Conservation (phyloP, 2,113 vertebrate genomes). For the Hippocampus guttulatus region DNA sequence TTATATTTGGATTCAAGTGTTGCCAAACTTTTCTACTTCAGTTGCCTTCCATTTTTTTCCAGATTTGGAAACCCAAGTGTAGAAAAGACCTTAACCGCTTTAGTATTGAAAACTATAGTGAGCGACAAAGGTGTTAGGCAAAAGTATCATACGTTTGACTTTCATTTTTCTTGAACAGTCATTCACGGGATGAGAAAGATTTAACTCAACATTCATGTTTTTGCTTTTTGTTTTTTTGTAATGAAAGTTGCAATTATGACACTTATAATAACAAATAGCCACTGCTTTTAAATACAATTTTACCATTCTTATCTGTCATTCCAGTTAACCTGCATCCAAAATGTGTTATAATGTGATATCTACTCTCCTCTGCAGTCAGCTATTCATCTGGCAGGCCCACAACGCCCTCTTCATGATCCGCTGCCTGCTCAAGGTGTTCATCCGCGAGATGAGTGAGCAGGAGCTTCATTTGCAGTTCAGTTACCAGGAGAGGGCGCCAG, state of each 20-base stretch:
- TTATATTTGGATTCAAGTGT: neutral
- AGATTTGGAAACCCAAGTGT: no score
- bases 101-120: no score
- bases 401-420: slow-evolving; percentile 95
- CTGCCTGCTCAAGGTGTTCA: slow-evolving; percentile 93
- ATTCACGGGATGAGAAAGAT: no score
- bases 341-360: neutral
- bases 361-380: slow-evolving; percentile 75
- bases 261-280: no score
- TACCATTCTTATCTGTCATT: neutral
- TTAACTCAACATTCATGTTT: no score
- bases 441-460: slow-evolving; percentile 85
- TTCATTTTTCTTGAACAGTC: no score
- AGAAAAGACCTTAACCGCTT: no score
- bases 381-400: slow-evolving; percentile 98
- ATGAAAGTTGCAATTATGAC: no score
- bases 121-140: no score
- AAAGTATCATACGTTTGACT: no score
- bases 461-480: slow-evolving; percentile 89
- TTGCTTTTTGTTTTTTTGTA: no score
- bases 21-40: neutral
- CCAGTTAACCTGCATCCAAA: neutral
- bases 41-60: neutral
- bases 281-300: neutral
- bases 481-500: slow-evolving; percentile 82